Conservation (phyloP, 1,140 invertebrate genomes). For the Nephila pilipes region DNA sequence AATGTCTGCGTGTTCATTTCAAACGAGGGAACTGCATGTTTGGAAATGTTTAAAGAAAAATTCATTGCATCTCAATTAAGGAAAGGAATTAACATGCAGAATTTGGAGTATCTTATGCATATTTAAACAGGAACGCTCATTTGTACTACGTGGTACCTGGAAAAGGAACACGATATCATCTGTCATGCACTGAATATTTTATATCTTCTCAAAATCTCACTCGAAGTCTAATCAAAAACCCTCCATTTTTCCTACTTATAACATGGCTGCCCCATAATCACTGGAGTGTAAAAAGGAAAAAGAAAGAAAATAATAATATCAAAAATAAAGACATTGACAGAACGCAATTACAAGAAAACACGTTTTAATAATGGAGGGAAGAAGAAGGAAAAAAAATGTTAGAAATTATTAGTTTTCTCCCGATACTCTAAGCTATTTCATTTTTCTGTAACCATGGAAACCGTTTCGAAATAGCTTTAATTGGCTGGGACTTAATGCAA, state of each 20-base stretch:
- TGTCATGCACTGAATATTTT: slow-evolving; percentile 53
- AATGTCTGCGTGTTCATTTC: not conserved
- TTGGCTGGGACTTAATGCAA: slow-evolving; percentile 46
- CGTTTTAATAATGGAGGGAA: slow-evolving; percentile 57
- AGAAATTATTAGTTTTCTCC: slow-evolving; percentile 60
- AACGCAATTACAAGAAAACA: slow-evolving; percentile 60
- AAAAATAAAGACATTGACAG: slow-evolving; percentile 63
- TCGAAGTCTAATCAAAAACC: slow-evolving; percentile 32
- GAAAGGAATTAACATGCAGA: slow-evolving; percentile 44
- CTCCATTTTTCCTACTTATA: slow-evolving; percentile 37
- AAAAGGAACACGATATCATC: slow-evolving; percentile 15
- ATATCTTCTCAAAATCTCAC: slow-evolving; percentile 47
- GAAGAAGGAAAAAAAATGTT: not conserved
- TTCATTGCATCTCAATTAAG: slow-evolving; percentile 43
- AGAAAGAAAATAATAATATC: slow-evolving; percentile 11
- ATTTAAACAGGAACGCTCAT: slow-evolving; percentile 39
- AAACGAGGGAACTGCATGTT: not conserved
- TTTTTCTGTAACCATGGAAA: slow-evolving; percentile 44
- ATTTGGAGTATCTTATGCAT: slow-evolving; percentile 45
- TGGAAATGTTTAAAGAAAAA: slow-evolving; percentile 20
- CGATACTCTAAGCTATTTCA: slow-evolving; percentile 35
- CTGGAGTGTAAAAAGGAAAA: slow-evolving; percentile 28
- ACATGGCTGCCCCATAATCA: slow-evolving; percentile 24
- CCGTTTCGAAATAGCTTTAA: slow-evolving; percentile 43
- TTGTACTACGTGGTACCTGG: not conserved